These are phyloP conservation scores for Pseudomyrmex dendroicus DNA, from an alignment of 1,140 invertebrate genomes.

Conservation along the genomic window DNA sequence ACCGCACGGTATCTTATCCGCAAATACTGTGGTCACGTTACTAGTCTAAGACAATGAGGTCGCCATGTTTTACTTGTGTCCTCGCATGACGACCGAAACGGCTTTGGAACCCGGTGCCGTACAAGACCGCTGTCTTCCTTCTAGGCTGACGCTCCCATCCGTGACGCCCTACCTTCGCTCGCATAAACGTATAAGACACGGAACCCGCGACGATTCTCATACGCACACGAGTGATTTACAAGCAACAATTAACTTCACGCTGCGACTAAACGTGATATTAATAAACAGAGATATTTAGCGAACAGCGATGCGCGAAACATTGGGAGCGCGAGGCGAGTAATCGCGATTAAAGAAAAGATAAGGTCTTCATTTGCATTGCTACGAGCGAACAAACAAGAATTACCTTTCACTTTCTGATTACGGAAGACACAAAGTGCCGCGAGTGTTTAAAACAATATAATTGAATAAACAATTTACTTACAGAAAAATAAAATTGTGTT, in stretches of 20 bases:
- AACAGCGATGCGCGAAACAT: slow-evolving; percentile 14
- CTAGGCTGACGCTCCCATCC: slow-evolving; percentile 78
- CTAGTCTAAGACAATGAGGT: slow-evolving; percentile 80
- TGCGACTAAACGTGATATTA: slow-evolving; percentile 53
- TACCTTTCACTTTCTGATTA: neutral
- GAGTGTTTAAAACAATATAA: neutral
- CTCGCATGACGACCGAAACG: slow-evolving; percentile 80
- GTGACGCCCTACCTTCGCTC: slow-evolving; percentile 84
- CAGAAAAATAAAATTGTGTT: neutral
- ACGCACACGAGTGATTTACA: slow-evolving; percentile 62
- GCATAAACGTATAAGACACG: slow-evolving; percentile 75
- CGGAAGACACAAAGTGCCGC: neutral
- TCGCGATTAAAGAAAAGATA: neutral
- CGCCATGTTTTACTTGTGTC: slow-evolving; percentile 81
- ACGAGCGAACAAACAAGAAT: neutral
- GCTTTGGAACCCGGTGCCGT: slow-evolving; percentile 77
- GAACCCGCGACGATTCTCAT: slow-evolving; percentile 61
- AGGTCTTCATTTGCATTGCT: neutral
- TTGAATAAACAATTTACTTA: neutral
- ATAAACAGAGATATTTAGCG: slow-evolving; percentile 32
- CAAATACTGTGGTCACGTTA: slow-evolving; percentile 59
- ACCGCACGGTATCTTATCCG: slow-evolving; percentile 66
- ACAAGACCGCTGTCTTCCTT: slow-evolving; percentile 79
- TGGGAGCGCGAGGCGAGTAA: neutral
- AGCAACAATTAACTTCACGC: slow-evolving; percentile 62